Evolutionary conservation across 2,113 vertebrate genomes (phyloP).

Genomic region (Pan paniscus): DNA sequence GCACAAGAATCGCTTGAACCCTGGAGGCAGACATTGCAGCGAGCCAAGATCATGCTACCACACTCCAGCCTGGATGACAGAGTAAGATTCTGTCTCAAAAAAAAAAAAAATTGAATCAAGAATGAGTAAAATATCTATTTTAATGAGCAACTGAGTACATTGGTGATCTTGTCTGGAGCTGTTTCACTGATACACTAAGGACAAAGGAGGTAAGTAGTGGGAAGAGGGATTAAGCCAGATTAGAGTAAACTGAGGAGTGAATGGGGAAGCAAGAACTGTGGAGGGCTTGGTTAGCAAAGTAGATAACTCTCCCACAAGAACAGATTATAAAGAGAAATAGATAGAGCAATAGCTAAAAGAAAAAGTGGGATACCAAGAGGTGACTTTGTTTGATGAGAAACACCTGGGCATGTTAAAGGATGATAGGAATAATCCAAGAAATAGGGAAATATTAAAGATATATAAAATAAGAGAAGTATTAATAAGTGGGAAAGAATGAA

Average conservation of each 20-base stretch:
- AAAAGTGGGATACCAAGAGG: background rate
- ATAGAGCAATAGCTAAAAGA: background rate
- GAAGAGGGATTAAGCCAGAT: background rate
- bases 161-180: background rate
- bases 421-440: background rate
- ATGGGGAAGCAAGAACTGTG: background rate
- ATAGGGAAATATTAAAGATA: background rate
- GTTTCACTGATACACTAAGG: background rate
- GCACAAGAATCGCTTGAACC: too few relatives aligned
- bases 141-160: background rate
- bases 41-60: too few relatives aligned
- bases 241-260: background rate
- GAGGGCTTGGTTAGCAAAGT: background rate
- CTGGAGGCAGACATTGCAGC: too few relatives aligned
- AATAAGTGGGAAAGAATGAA: background rate
- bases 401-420: background rate
- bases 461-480: background rate
- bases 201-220: rapidly evolving
- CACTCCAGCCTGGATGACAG: too few relatives aligned
- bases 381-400: background rate
- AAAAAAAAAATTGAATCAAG: background rate
- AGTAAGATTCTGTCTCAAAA: too few relatives aligned
- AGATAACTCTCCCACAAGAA: background rate
- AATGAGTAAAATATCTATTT: background rate
- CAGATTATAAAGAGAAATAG: background rate